phyloP scores from a whole-genome alignment of 2,888 invertebrate species.

The Gymnocheta viridis region DNA sequence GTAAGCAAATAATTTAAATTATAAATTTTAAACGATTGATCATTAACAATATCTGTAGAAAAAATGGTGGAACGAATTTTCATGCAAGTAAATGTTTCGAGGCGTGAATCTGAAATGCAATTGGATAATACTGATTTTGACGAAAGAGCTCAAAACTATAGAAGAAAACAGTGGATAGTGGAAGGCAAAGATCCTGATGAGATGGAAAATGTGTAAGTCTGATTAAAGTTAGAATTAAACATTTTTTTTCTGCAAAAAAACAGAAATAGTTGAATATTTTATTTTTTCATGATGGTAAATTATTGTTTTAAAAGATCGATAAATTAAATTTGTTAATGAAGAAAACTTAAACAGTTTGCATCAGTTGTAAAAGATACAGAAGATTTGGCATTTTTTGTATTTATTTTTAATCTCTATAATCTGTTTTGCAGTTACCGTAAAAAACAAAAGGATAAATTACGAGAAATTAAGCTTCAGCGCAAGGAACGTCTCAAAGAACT shows the following conservation, averaged over 20 bases:
- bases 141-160: slow-evolving; percentile 92
- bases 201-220: slow-evolving; percentile 85
- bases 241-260: no score
- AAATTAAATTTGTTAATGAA: no score
- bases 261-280: no score
- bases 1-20: slow-evolving; percentile 82
- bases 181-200: slow-evolving; percentile 92
- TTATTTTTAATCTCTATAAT: background rate
- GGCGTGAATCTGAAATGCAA: slow-evolving; percentile 95
- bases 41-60: slow-evolving; percentile 83
- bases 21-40: background rate
- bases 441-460: slow-evolving; percentile 79
- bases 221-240: background rate
- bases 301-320: no score
- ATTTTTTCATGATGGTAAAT: no score
- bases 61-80: slow-evolving; percentile 94
- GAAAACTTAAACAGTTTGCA: no score
- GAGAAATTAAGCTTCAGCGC: slow-evolving; percentile 77
- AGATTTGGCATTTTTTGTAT: background rate
- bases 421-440: slow-evolving; percentile 76
- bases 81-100: slow-evolving; percentile 95
- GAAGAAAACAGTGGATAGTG: slow-evolving; percentile 92
- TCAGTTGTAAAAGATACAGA: no score
- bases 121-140: slow-evolving; percentile 96
- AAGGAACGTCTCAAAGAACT: slow-evolving; percentile 74